Percentiles rank a stretch among this genome's conserved stretches.
These are phyloP conservation scores for Neosilurus mollespiculum DNA, from an alignment of 2,797 vertebrate species.

Conservation along the genomic window DNA sequence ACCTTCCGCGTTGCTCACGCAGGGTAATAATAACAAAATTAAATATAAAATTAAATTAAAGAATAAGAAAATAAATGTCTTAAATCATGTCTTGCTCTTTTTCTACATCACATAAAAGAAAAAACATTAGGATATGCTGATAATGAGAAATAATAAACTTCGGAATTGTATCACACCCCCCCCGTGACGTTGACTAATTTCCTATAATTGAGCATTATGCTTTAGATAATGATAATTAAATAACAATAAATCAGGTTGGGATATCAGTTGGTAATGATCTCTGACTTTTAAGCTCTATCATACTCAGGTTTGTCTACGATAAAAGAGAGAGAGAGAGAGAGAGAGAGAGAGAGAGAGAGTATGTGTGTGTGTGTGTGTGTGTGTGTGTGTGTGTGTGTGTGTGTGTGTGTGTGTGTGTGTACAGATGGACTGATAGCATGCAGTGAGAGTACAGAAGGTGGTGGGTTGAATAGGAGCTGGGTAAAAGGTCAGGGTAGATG, in stretches of 20 bases:
- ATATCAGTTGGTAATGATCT: not conserved
- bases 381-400: too few relatives aligned
- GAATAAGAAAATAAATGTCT: too few relatives aligned
- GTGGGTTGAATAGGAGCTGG: not conserved
- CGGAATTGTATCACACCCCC: not conserved
- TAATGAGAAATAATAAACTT: not conserved
- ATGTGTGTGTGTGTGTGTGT: too few relatives aligned
- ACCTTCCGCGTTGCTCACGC: too few relatives aligned
- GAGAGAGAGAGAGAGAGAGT: too few relatives aligned
- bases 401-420: too few relatives aligned
- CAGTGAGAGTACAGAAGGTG: constrained; percentile 21
- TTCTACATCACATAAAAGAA: not conserved
- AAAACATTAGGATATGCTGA: not conserved
- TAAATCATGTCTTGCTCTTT: too few relatives aligned
- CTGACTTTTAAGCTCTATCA: not conserved
- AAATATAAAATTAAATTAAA: too few relatives aligned
- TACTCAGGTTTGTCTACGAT: too few relatives aligned
- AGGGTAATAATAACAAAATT: too few relatives aligned
- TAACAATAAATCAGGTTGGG: not conserved
- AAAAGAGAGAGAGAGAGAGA: too few relatives aligned
- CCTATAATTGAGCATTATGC: too few relatives aligned
- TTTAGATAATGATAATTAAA: not conserved
- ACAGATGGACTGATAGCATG: not conserved
- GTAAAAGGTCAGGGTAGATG: constrained; percentile 33
- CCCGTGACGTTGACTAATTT: not conserved